These are phyloP conservation scores for Euplexia lucipara DNA, from an alignment of 2,888 invertebrate species.

Conservation along the genomic window DNA sequence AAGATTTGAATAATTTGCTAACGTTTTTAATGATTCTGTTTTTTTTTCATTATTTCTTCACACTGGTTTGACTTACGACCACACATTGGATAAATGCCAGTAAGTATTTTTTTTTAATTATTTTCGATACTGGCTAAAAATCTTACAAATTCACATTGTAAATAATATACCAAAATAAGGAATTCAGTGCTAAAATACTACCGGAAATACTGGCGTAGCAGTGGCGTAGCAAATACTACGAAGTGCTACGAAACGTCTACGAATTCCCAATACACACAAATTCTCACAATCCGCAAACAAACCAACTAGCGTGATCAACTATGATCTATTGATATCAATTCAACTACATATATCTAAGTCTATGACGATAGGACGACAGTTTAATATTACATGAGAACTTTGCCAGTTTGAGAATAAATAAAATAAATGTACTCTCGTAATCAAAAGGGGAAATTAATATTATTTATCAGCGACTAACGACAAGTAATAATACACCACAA, in stretches of 20 bases:
- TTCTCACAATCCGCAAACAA: not conserved
- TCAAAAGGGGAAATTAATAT: too few species aligned
- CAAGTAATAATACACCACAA: too few species aligned
- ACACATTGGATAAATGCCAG: not conserved
- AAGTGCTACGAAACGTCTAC: constrained; percentile 33
- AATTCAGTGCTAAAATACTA: too few species aligned
- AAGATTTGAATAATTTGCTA: constrained; percentile 37
- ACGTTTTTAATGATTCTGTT: constrained; percentile 5
- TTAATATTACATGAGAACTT: not conserved
- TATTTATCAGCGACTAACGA: too few species aligned
- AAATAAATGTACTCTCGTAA: too few species aligned
- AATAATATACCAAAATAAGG: too few species aligned
- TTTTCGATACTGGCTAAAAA: not conserved
- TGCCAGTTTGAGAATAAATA: not conserved
- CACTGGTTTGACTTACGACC: not conserved
- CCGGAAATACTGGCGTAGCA: not conserved
- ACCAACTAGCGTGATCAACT: not conserved
- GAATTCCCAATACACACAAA: constrained; percentile 3
- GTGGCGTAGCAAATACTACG: constrained; percentile 16
- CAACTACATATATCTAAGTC: constrained; percentile 4
- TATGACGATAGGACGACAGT: not conserved
- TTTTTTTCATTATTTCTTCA: not conserved
- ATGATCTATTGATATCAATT: constrained; percentile 22
- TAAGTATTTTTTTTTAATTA: too few species aligned
- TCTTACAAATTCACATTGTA: too few species aligned